Evolutionary conservation across 23 tunicate genomes (phyloP), one percentile per base, ranked within the genome.

Genomic region (Trididemnum miniatum): DNA sequence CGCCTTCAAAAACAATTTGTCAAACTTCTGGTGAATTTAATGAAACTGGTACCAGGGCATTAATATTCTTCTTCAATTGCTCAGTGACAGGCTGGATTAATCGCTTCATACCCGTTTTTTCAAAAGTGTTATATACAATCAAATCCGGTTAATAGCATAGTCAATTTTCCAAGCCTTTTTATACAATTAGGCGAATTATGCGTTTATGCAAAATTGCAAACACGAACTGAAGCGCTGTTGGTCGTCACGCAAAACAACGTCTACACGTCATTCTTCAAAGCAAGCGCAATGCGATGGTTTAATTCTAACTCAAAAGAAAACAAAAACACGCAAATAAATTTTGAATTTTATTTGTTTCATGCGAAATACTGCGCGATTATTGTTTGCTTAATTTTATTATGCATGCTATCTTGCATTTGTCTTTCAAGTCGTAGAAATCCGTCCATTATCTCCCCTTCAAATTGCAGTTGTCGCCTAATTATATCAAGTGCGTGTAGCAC

Each of bases 391-490:
- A 44, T 44, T 9, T 7, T 44, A 44, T 44, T 44, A 7, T 44
- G 54, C 54, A 44, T 44, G 54, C 54, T 44, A 44, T 44, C 54
- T 44, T 44, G 54, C 54, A 44, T 9, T 44, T 44, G 54, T 44
- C 15, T 44, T 44, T 44, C 15, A 9, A 44, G 15, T 9, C 54
- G 54, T 7, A 44, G 54, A 44, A 44, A 44, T 44, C 9, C 15
- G 54, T 44, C 54, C 54, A 44, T 44, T 7, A 7, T 15, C 54
- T 44, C 54, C 59, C 79, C 59, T 74, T 74, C 59, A 74, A 12
- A 38, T 49, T 74, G 79, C 34, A 74, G 59, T 36, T 59, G 32
- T 74, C 79, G 59, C 60, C 79, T 23, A 74, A 74, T 74, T 74
- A 28, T 74, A 74, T 74, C 79, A 74, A 38, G 79, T 36, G 79